Base-by-base conservation (phyloP, 2,797 vertebrate species). In the Tapera naevia region DNA sequence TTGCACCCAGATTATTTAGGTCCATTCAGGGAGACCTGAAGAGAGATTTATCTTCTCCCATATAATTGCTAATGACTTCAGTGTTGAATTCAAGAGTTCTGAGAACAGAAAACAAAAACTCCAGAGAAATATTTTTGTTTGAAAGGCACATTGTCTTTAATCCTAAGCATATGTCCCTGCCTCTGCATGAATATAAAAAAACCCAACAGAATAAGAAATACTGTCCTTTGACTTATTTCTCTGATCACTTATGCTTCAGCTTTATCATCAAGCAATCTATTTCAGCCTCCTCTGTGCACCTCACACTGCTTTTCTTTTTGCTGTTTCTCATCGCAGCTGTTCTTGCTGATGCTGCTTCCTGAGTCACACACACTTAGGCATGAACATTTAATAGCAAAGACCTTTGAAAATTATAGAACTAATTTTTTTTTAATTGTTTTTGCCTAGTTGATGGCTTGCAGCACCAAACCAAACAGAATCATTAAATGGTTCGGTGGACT, bases 191-290 rank as follows among this genome's bases (percentile, higher is more conserved):
- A 89, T 66, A 80, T 9, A 84, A 48, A 83, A 79, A 92, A 95
- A 90, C 73, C 51, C 60, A 91, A 84, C 32, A 66, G 53, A 93
- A 91, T 33, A 83, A 89, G 87, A 66, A 92, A 91, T 79, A 57
- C 18, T 41, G 50, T 88, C 66, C 28, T 92, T 94, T 96, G 80
- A 94, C 94, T 95, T 84, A 92, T 93, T 93, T 93, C 67, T 88
- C 67, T 64, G 60, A 53, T 67, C 70, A 57, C 53, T 92, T 53
- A 25, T 67, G 61, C 65, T 89, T 90, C 79, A 91, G 78, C 78
- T 96, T 91, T 93, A 78, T 89, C 67, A 85, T 73, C 53, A 60
- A 87, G 78, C 2, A 6, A 86, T 91, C 73, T 67, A 76, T 90
- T 93, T 89, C 83, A 93, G 74, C 45, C 80, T 90, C 60, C 67